Evolutionary conservation across 1,140 invertebrate species (phyloP), one percentile per base, ranked within the genome.

Genomic region (Cydia fagiglandana): DNA sequence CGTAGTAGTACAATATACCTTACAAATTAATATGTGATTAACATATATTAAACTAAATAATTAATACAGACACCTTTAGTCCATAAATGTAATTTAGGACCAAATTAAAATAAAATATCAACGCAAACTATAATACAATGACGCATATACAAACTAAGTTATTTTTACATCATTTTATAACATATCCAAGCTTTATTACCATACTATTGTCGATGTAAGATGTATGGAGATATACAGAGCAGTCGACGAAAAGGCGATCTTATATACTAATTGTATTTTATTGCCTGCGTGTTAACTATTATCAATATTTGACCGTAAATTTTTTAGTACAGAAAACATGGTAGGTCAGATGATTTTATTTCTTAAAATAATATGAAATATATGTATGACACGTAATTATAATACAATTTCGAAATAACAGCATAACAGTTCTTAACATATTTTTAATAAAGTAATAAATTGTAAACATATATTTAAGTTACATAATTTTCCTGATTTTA

Each of bases 11-110:
- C 47, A 13, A 47, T 47, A 47, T 13, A 50, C 47, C 47, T 50
- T 50, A 50, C n/a, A 2, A 12, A 15, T 50, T 50, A 50, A 50
- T 50, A 38, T 38, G n/a, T 53, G 50, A 53, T 53, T n/a, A 53
- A 53, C 50, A 53, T 53, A 17, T 53, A 53, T 45, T 13, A 45
- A 45, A 53, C 50, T 53, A 53, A 53, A 53, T 53, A 53, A 53
- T 53, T 4, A 50, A 50, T 50, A 30, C 30, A 50, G 10, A 50
- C 50, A 17, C 50, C 15, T 53, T 53, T 53, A n/a, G 12, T 45
- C 41, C 15, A 53, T 53, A 56, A 56, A 56, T 17, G 53, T 56
- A 56, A 56, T 56, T 56, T 56, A n/a, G n/a, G 53, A 9, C 53
- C 53, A 56, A 7, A 17, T 6, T 56, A 17, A 17, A 56, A n/a